A percentile compares a stretch with the other conserved stretches of the same genome.
Conservation (phyloP, 2,797 vertebrate genomes). For the Lutjanus campechanus region DNA sequence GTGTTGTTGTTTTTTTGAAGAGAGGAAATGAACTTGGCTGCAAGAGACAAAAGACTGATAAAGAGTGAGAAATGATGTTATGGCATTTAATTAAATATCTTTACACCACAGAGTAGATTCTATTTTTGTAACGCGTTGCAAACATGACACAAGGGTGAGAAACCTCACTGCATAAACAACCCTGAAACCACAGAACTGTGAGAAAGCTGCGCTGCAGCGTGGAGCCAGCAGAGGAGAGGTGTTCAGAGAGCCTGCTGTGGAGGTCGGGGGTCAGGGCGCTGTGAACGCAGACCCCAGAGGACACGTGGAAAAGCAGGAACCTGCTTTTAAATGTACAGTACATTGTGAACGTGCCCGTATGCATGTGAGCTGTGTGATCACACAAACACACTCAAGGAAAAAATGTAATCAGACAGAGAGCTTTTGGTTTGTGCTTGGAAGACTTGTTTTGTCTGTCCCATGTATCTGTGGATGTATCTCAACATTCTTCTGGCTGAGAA, state of each 20-base stretch:
- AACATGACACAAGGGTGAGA: conserved; percentile 31
- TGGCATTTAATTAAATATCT: background rate
- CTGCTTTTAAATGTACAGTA: conserved; percentile 40
- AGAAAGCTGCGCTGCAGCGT: conserved; percentile 42
- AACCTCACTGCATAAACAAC: conserved; percentile 9
- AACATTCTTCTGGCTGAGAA: conserved; percentile 34
- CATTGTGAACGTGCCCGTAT: background rate
- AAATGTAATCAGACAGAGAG: conserved; percentile 16
- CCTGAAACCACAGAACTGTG: conserved; percentile 59
- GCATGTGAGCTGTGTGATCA: background rate
- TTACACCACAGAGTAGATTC: background rate
- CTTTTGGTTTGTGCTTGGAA: conserved; percentile 22
- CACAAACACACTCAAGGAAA: background rate
- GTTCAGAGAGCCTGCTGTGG: conserved; percentile 27
- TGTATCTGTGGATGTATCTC: conserved; percentile 17
- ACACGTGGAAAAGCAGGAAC: conserved; percentile 24
- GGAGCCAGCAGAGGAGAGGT: conserved; percentile 15
- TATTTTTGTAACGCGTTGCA: background rate
- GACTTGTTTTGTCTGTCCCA: conserved; percentile 34
- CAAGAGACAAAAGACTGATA: too few species aligned
- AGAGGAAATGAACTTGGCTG: too few species aligned
- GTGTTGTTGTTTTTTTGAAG: too few species aligned
- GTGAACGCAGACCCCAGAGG: conserved; percentile 21
- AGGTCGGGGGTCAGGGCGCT: conserved; percentile 42
- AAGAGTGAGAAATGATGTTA: too few species aligned